These are phyloP conservation scores for Bergia sp. DNA, from an alignment of 92 coral and sea anemone genomes.

Conservation along the genomic window DNA sequence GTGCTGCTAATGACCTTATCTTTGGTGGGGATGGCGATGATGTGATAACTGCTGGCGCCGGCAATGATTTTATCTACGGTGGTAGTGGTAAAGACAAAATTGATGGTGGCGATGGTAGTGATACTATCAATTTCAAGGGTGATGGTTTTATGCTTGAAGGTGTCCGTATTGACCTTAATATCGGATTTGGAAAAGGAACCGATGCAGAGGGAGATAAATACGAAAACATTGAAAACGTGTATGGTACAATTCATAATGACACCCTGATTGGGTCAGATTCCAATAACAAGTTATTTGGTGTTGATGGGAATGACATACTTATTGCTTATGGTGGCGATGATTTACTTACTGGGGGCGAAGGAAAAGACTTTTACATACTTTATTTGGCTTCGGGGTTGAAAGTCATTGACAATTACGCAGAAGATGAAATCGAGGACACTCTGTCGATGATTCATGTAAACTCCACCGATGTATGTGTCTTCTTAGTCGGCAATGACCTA, in stretches of 20 bases:
- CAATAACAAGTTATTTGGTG: slow-evolving; percentile 49
- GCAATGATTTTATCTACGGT: too few species aligned
- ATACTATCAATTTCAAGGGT: slow-evolving; percentile 54
- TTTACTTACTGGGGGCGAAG: slow-evolving; percentile 58
- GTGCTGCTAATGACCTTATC: too few species aligned
- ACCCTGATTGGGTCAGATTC: slow-evolving; percentile 49
- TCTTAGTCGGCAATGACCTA: slow-evolving; percentile 53
- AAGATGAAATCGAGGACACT: slow-evolving; percentile 53
- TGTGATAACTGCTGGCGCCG: too few species aligned
- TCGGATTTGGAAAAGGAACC: slow-evolving; percentile 60
- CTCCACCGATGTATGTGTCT: slow-evolving; percentile 53
- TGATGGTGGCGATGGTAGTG: slow-evolving; percentile 56
- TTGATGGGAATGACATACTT: slow-evolving; percentile 46
- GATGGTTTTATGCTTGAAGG: slow-evolving; percentile 47
- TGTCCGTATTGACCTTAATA: slow-evolving; percentile 23
- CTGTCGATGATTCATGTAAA: slow-evolving; percentile 48
- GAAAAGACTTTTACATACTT: slow-evolving; percentile 49
- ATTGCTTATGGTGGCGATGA: slow-evolving; percentile 53
- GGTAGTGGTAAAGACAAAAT: slow-evolving; percentile 49
- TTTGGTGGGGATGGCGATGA: too few species aligned
- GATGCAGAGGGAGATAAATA: slow-evolving; percentile 66
- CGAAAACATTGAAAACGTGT: slow-evolving; percentile 57
- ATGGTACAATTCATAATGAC: slow-evolving; percentile 62
- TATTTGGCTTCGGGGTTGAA: slow-evolving; percentile 47
- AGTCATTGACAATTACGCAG: slow-evolving; percentile 64